Evolutionary conservation across 2,888 invertebrate species (phyloP), one percentile per base, ranked within the genome.

Genomic region (Pogonocherus hispidulus): DNA sequence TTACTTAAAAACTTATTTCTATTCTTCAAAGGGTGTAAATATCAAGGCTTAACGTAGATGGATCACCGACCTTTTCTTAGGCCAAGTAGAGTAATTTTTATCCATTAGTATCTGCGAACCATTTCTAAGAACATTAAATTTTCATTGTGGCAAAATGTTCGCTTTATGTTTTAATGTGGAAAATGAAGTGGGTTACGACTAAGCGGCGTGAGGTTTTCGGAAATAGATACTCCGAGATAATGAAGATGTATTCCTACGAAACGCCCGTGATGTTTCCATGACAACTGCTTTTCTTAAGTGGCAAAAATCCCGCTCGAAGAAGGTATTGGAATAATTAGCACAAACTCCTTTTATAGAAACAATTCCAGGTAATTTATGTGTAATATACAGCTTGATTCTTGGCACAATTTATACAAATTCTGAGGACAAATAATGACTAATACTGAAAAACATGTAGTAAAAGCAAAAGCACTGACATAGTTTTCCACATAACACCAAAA

Each of bases 121-220:
- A 18, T 47, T 59, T 59, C 16, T 5, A 59, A 32, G 20, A 35
- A 35, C 47, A 20, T 47, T 47, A 59, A 59, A 59, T 59, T 47
- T 47, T 59, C 59, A 59, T 59, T 35, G 47, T n/a, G 32, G 27
- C 18, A 46, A 47, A 32, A 27, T 47, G 27, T 46, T 59, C 59
- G 27, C 47, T n/a, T 59, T 47, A 32, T 35, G 47, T 47, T 19
- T 59, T 47, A 59, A 35, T 32, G 59, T 18, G 32, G 27, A 47
- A 23, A 59, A 59, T 47, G 47, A 23, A 59, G 47, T 47, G 47
- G 19, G n/a, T n/a, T 8, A 14, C 20, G 4, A 20, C 32, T 47
- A 23, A 59, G 20, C 59, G 46, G 59, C 14, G 46, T 16, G 14
- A 16, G 16, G 41, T 41, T 5, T 41, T 41, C 14, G 41, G 41